Percentiles rank a stretch among this genome's conserved stretches.
These are phyloP conservation scores for Hermatobates lingyangjiaoensis DNA, from an alignment of 1,140 invertebrate genomes.

Conservation along the genomic window DNA sequence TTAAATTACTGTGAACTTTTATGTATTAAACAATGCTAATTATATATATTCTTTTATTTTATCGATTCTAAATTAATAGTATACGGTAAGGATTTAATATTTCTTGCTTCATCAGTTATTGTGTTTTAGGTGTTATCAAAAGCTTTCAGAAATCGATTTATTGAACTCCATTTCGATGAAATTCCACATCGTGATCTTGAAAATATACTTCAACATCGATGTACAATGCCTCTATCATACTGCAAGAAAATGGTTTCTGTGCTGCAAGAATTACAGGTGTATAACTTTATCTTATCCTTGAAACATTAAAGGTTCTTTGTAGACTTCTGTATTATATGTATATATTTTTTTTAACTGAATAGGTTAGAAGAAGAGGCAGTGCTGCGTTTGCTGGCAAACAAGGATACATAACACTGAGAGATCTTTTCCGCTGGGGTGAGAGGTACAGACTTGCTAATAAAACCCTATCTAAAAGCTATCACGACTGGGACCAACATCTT, in stretches of 20 bases:
- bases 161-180: conserved; percentile 92
- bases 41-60: no score
- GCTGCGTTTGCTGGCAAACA: conserved; percentile 85
- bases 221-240: conserved; percentile 69
- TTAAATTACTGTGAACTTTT: no score
- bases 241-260: conserved; percentile 83
- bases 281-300: neutral
- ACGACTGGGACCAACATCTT: conserved; percentile 95
- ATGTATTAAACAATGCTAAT: no score
- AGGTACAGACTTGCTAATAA: conserved; percentile 60
- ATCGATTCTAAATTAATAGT: no score
- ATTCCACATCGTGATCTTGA: conserved; percentile 78
- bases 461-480: conserved; percentile 35
- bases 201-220: conserved; percentile 75
- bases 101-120: neutral
- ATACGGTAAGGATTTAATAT: no score
- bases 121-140: conserved; percentile 52
- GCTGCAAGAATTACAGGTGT: conserved; percentile 70
- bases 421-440: conserved; percentile 95
- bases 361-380: conserved; percentile 56
- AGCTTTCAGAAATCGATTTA: conserved; percentile 93
- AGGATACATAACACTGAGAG: conserved; percentile 85
- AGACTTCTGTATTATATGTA: neutral
- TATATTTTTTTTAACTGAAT: neutral
- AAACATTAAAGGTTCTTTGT: neutral